Base-by-base conservation (phyloP, 2,113 vertebrate genomes). In the Pedetes capensis region DNA sequence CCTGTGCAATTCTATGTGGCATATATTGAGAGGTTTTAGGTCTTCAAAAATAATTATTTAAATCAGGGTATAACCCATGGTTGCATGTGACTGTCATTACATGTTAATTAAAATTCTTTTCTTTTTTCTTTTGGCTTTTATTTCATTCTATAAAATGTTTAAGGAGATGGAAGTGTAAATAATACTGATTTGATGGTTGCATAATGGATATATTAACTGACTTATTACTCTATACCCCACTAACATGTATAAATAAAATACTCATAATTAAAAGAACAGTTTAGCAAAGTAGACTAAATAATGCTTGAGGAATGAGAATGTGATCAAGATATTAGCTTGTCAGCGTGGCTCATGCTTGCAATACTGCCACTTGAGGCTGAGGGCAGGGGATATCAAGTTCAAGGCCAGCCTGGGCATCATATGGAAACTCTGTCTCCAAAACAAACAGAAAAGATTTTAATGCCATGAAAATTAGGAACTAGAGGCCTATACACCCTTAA, bases 41-140 rank as follows among this genome's bases (percentile, higher is more conserved):
- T 42, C 90, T 84, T 69, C 74, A 75, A 84, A 93, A 68, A 80
- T 64, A 9, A n/a, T n/a, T n/a, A n/a, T n/a, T n/a, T n/a, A n/a
- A n/a, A n/a, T n/a, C n/a, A n/a, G n/a, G n/a, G n/a, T n/a, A n/a
- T n/a, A n/a, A n/a, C n/a, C n/a, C n/a, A n/a, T n/a, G n/a, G n/a
- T n/a, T n/a, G n/a, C n/a, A n/a, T n/a, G n/a, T n/a, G n/a, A n/a
- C n/a, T n/a, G n/a, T n/a, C n/a, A n/a, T n/a, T n/a, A n/a, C n/a
- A n/a, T n/a, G n/a, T n/a, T n/a, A n/a, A n/a, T n/a, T n/a, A n/a
- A n/a, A n/a, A n/a, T n/a, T n/a, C n/a, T n/a, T n/a, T n/a, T n/a
- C n/a, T n/a, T n/a, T n/a, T n/a, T n/a, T n/a, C n/a, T n/a, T n/a
- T n/a, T n/a, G n/a, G n/a, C n/a, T n/a, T n/a, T n/a, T n/a, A n/a